These are phyloP conservation scores for Salvelinus fontinalis DNA, from an alignment of 2,113 vertebrate genomes.

Conservation along the genomic window DNA sequence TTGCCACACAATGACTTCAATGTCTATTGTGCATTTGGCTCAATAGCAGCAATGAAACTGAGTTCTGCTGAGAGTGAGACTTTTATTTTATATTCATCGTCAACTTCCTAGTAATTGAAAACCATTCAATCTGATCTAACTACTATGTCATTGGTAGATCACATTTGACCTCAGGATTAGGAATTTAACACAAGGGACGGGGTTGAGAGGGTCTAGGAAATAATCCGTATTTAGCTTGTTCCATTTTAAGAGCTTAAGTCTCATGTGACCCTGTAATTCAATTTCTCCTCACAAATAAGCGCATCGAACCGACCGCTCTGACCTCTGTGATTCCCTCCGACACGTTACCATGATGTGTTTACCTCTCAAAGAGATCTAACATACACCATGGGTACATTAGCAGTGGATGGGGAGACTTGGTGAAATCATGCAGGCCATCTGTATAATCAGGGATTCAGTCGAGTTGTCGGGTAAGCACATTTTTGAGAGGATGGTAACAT, in stretches of 20 bases:
- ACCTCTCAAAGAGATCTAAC: no score
- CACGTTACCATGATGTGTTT: neutral
- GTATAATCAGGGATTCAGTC: slow-evolving; percentile 67
- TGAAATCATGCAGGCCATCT: slow-evolving; percentile 34
- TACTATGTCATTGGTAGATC: no score
- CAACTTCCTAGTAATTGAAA: no score
- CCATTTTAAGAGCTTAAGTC: neutral
- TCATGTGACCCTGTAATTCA: slow-evolving; percentile 18
- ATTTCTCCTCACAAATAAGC: slow-evolving; percentile 36
- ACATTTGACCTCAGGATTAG: no score
- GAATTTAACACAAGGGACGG: neutral
- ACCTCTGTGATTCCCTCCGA: slow-evolving; percentile 13
- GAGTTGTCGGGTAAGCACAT: slow-evolving; percentile 47
- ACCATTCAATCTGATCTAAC: no score
- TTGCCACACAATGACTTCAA: slow-evolving; percentile 58
- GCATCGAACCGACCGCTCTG: slow-evolving; percentile 7
- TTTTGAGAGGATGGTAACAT: slow-evolving; percentile 28
- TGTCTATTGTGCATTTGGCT: slow-evolving; percentile 27
- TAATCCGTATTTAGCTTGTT: neutral
- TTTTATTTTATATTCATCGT: no score
- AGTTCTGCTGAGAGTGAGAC: no score
- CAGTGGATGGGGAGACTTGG: no score
- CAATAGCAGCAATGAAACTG: no score
- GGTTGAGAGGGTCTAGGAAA: neutral
- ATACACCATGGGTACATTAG: no score